These are phyloP conservation scores for Sphaerophoria taeniata DNA, from an alignment of 2,888 invertebrate genomes.

Conservation along the genomic window DNA sequence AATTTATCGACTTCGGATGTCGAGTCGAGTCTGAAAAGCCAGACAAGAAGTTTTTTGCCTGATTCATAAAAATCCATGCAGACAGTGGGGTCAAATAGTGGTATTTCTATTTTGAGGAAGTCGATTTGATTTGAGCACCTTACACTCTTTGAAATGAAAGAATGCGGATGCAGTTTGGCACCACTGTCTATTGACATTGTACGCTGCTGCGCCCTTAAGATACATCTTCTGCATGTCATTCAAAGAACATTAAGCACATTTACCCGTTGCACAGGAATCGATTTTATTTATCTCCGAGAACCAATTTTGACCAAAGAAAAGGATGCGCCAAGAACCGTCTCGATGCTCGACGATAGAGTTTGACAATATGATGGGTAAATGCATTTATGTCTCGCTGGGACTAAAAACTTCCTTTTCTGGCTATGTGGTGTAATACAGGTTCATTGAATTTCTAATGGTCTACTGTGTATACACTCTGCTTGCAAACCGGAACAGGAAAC, in stretches of 20 bases:
- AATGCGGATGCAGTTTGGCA: not conserved
- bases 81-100: conserved; percentile 4
- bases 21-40: conserved; percentile 28
- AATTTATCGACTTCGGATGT: conserved; percentile 65
- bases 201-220: not conserved
- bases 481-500: conserved; percentile 21
- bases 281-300: conserved; percentile 66
- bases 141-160: too few relatives aligned
- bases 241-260: conserved; percentile 47
- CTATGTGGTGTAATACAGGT: conserved; percentile 54
- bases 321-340: not conserved
- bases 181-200: not conserved
- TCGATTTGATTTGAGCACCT: too few relatives aligned
- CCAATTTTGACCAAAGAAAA: conserved; percentile 57
- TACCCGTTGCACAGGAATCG: conserved; percentile 55
- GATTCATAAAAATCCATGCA: not conserved
- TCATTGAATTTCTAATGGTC: conserved; percentile 69
- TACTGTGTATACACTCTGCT: not conserved
- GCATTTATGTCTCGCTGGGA: conserved; percentile 62
- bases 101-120: not conserved
- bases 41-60: not conserved
- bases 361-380: conserved; percentile 28
- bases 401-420: conserved; percentile 71
- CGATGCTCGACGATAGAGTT: not conserved
- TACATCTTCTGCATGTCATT: conserved; percentile 6